Evolutionary conservation across 2,888 invertebrate species (phyloP).

Genomic region (Cryptocephalus primarius): DNA sequence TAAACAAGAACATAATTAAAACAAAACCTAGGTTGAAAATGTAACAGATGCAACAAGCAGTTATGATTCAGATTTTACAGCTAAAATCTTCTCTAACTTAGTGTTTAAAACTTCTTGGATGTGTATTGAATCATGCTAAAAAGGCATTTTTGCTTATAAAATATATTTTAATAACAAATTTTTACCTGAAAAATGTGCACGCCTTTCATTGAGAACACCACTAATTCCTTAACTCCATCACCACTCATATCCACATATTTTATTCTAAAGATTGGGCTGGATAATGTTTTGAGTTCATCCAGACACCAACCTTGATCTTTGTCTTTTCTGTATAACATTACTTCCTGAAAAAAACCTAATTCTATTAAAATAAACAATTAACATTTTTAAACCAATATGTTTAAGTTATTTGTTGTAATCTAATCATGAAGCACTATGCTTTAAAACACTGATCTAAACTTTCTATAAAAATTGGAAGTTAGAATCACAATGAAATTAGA

Average conservation of each 20-base stretch:
- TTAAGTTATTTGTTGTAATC: too few species aligned
- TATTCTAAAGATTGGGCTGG: slow-evolving; percentile 51
- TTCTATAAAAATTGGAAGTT: too few species aligned
- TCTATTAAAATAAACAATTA: too few species aligned
- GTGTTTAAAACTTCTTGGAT: slow-evolving; percentile 7
- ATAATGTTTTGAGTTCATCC: slow-evolving; percentile 42
- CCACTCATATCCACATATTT: slow-evolving; percentile 52
- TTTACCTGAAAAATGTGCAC: slow-evolving; percentile 55
- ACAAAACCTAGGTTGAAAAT: too few species aligned
- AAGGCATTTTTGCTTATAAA: slow-evolving; percentile 1
- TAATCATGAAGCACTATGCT: too few species aligned
- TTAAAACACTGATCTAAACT: too few species aligned
- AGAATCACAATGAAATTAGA: too few species aligned
- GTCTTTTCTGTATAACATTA: slow-evolving; percentile 41
- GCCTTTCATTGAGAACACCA: slow-evolving; percentile 54
- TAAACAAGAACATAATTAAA: too few species aligned
- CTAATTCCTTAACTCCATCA: slow-evolving; percentile 54
- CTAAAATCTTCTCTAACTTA: slow-evolving; percentile 7
- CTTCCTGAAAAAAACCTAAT: slow-evolving; percentile 31
- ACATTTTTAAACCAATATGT: too few species aligned
- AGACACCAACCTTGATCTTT: slow-evolving; percentile 37
- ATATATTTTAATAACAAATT: not conserved
- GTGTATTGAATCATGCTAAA: slow-evolving; percentile 9
- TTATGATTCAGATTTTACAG: too few species aligned
- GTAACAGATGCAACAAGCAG: too few species aligned